phyloP scores from a whole-genome alignment of 2,888 invertebrate species.

The Drosophila nr. perissopoda region DNA sequence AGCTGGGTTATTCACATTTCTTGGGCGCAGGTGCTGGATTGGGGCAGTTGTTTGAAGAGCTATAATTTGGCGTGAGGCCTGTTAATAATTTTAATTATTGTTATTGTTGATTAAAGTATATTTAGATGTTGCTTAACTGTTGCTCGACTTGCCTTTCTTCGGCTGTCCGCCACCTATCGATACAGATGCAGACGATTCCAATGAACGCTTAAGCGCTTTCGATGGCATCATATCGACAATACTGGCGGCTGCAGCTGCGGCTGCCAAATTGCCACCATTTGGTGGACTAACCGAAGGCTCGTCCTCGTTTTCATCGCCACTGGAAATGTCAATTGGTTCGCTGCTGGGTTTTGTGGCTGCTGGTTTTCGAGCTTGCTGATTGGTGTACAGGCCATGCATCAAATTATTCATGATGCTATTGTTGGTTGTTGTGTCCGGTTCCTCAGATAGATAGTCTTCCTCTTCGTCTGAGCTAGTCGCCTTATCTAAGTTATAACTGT shows the following conservation, averaged over 20 bases:
- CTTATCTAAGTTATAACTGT: conserved; percentile 88
- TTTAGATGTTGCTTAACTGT: not conserved
- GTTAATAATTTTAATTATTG: conserved; percentile 33
- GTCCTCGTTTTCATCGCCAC: conserved; percentile 89
- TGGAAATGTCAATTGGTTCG: conserved; percentile 92
- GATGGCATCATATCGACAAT: not conserved
- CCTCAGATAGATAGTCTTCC: conserved; percentile 80
- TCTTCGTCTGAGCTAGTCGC: conserved; percentile 84
- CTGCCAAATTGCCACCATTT: conserved; percentile 37
- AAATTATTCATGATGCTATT: conserved; percentile 82
- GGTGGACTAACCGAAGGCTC: conserved; percentile 62
- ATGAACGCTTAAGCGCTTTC: conserved; percentile 41
- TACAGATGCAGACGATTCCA: conserved; percentile 4
- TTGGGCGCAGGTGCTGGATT: conserved; percentile 21
- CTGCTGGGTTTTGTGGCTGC: conserved; percentile 45
- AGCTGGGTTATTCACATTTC: conserved; percentile 43
- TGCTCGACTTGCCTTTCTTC: conserved; percentile 57
- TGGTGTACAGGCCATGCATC: conserved; percentile 85
- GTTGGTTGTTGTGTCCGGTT: conserved; percentile 25
- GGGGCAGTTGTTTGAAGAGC: not conserved
- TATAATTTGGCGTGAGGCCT: conserved; percentile 25
- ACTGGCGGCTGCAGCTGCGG: not conserved
- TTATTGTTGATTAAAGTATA: not conserved
- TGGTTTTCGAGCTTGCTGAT: conserved; percentile 71
- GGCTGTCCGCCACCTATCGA: not conserved